A percentile compares a stretch with the other conserved stretches of the same genome.
Conservation (phyloP, 2,113 vertebrate genomes). For the Sylvilagus bachmani region DNA sequence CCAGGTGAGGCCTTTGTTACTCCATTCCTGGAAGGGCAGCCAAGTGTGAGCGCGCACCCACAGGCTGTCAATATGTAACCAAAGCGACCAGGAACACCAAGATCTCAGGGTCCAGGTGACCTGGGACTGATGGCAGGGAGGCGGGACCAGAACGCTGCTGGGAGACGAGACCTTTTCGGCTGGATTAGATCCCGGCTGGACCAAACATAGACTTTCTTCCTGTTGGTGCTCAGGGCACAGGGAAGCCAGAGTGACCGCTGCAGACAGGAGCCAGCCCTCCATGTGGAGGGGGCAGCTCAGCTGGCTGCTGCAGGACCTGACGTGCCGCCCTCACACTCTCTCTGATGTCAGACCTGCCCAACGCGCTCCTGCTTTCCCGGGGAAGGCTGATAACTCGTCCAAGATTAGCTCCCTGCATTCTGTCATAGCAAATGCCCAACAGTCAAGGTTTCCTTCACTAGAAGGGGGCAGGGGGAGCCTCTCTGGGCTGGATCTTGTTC, state of each 20-base stretch:
- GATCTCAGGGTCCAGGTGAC: not conserved
- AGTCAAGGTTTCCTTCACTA: not conserved
- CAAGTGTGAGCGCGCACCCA: not conserved
- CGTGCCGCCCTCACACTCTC: not conserved
- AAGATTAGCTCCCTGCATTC: not conserved
- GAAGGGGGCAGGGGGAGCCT: not conserved
- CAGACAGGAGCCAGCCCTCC: not conserved
- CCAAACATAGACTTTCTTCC: not conserved
- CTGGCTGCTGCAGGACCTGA: not conserved
- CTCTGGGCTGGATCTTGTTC: not conserved
- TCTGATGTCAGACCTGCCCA: not conserved
- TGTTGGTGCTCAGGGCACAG: too few species aligned
- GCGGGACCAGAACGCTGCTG: not conserved
- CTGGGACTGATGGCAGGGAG: not conserved
- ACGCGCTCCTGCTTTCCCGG: not conserved
- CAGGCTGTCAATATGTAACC: conserved; percentile 49
- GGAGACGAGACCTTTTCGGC: not conserved
- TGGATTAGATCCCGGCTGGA: not conserved
- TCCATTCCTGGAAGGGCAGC: not conserved
- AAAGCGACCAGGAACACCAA: not conserved
- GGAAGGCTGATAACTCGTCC: not conserved
- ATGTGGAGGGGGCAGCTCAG: accelerated
- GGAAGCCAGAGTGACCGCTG: not conserved
- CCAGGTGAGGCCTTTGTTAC: not conserved
- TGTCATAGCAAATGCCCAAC: not conserved